A percentile compares a stretch with the other conserved stretches of the same genome.
Evolutionary conservation across 2,797 vertebrate genomes (phyloP).

Genomic region (Gymnopithys bicolor): DNA sequence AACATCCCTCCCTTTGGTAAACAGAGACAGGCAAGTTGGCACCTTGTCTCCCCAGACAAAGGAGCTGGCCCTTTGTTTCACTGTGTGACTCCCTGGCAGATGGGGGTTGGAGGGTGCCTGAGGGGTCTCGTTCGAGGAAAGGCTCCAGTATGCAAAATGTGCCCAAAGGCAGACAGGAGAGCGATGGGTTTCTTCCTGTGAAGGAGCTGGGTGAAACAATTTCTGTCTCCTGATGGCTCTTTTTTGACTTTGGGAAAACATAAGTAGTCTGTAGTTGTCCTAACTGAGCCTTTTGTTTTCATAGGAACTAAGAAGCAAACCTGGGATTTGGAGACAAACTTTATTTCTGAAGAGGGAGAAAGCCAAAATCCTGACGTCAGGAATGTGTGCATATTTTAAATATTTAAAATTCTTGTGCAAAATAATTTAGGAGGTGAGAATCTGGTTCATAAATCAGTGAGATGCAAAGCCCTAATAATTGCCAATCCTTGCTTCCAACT

Average conservation of each 20-base stretch:
- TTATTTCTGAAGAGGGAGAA: not conserved
- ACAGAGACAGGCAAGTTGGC: conserved; percentile 70
- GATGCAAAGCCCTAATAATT: not conserved
- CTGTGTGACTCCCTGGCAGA: conserved; percentile 46
- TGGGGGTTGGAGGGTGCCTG: conserved; percentile 54
- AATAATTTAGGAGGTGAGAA: conserved; percentile 2
- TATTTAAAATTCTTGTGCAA: not conserved
- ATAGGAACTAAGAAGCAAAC: conserved; percentile 3
- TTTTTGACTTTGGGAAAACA: not conserved
- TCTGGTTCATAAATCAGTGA: not conserved
- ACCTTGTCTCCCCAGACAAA: conserved; percentile 68
- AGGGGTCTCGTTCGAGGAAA: conserved; percentile 65
- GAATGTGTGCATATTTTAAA: not conserved
- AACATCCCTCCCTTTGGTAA: conserved; percentile 64
- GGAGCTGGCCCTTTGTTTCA: conserved; percentile 58
- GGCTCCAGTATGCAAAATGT: conserved; percentile 36
- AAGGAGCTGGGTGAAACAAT: not conserved
- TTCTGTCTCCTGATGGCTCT: not conserved
- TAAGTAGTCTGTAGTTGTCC: not conserved
- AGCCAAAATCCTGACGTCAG: not conserved
- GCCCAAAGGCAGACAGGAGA: conserved; percentile 4
- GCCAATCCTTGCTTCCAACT: not conserved
- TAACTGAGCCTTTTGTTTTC: not conserved
- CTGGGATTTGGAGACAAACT: not conserved
- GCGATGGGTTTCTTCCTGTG: not conserved